Evolutionary conservation across 2,113 vertebrate genomes (phyloP).

Genomic region (Herpailurus yagouaroundi): DNA sequence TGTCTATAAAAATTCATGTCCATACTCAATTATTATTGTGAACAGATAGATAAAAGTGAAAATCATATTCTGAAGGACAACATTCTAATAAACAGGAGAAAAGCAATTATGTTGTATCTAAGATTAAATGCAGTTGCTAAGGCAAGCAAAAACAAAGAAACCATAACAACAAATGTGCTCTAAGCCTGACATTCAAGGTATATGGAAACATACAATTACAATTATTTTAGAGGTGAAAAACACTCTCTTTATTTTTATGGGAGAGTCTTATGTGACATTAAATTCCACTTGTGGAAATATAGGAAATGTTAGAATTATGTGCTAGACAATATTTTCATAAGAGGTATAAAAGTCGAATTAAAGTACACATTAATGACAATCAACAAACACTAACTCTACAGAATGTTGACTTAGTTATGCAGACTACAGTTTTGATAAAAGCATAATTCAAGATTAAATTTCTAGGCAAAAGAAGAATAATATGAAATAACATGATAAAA

Average conservation of each 20-base stretch:
- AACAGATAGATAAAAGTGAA: neutral
- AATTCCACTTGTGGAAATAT: neutral
- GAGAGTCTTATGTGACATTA: neutral
- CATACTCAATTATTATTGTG: neutral
- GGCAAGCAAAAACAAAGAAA: neutral
- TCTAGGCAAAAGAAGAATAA: neutral
- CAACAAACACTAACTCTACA: neutral
- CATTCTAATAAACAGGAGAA: neutral
- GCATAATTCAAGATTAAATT: neutral
- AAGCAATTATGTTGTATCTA: neutral
- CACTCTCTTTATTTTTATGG: neutral
- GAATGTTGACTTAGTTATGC: neutral
- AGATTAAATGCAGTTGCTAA: neutral
- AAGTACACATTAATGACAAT: neutral
- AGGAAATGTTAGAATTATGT: neutral
- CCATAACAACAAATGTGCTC: neutral
- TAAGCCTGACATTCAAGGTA: neutral
- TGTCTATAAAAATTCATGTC: neutral
- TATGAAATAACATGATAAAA: neutral
- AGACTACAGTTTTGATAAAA: neutral
- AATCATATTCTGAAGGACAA: neutral
- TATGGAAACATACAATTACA: neutral
- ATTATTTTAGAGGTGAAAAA: neutral
- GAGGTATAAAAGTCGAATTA: neutral
- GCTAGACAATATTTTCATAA: neutral